phyloP scores from a whole-genome alignment of 2,888 invertebrate species.

The Camponotus fellah region DNA sequence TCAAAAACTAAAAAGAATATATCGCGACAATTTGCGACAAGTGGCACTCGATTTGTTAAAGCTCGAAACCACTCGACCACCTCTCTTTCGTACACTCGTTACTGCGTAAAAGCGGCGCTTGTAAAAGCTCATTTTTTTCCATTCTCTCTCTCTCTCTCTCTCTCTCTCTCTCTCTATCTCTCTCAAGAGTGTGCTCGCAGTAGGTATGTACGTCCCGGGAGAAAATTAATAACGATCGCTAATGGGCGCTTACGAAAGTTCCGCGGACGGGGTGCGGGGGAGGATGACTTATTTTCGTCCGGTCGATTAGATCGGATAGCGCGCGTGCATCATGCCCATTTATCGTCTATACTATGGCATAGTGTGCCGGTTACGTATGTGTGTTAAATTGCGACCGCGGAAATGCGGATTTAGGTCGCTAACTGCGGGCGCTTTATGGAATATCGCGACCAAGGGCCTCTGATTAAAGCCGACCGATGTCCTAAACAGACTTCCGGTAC shows the following conservation, averaged over 20 bases:
- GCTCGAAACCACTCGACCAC: not conserved
- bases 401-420: conserved; percentile 63
- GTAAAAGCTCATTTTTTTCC: not conserved
- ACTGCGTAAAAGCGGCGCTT: not conserved
- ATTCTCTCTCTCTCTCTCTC: too few species aligned
- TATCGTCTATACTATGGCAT: conserved; percentile 52
- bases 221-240: conserved; percentile 52
- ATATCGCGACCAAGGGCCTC: conserved; percentile 19
- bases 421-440: conserved; percentile 48
- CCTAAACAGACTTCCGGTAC: not conserved
- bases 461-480: conserved; percentile 22
- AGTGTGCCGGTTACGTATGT: conserved; percentile 44
- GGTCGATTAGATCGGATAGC: conserved; percentile 51
- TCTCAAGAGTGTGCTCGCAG: not conserved
- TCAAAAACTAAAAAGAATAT: conserved; percentile 15
- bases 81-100: not conserved
- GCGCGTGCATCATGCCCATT: conserved; percentile 53
- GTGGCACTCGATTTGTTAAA: conserved; percentile 6
- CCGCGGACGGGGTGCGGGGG: not conserved
- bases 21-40: conserved; percentile 14
- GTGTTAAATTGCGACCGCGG: conserved; percentile 44
- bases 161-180: not conserved
- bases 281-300: conserved; percentile 48
- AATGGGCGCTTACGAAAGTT: conserved; percentile 45
- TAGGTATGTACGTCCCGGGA: not conserved